Evolutionary conservation across 2,888 invertebrate genomes (phyloP), one percentile per base, ranked within the genome.

Genomic region (Synanthedon myopaeformis): DNA sequence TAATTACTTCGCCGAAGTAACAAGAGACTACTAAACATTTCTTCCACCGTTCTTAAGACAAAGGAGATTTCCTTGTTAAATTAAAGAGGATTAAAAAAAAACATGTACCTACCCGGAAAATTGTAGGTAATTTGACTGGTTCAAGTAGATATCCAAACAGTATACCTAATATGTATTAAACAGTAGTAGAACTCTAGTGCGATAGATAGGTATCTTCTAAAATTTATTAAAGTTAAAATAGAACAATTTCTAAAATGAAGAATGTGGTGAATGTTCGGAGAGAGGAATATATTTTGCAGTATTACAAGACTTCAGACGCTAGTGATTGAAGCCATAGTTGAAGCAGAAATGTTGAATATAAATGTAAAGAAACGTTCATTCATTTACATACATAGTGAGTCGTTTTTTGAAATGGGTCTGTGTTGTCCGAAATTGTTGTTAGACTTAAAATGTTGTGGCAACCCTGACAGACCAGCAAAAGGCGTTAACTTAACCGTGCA

Each of bases 181-280:
- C 62, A 62, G 72, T 81, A 79, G 79, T 63, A 59, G 67, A 71
- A 70, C 65, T 67, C 67, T 74, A 76, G 74, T 61, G 64, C 70
- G 67, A 76, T 82, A 84, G 82, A 82, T 86, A 85, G 85, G 82
- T 68, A 71, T 79, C 80, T 82, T 84, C 85, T 79, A 81, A 86
- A 86, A 85, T 85, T 83, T 85, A 85, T 85, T 79, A 84, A 84
- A 73, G 85, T 85, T 85, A 76, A 74, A 74, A 65, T 82, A 72
- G 74, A 76, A 75, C 70, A 67, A 65, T 73, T 73, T 72, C 70
- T 67, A 66, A 65, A 62, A 69, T 65, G 65, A 63, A 19, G 12
- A 17, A 17, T 62, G 57, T 56, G 55, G 45, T 41, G 54, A 42
- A 52, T 42, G 56, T 56, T 56, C 52, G 56, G 51, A 49, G 41